Conservation (phyloP, 2,113 vertebrate species). For the Lophius piscatorius region DNA sequence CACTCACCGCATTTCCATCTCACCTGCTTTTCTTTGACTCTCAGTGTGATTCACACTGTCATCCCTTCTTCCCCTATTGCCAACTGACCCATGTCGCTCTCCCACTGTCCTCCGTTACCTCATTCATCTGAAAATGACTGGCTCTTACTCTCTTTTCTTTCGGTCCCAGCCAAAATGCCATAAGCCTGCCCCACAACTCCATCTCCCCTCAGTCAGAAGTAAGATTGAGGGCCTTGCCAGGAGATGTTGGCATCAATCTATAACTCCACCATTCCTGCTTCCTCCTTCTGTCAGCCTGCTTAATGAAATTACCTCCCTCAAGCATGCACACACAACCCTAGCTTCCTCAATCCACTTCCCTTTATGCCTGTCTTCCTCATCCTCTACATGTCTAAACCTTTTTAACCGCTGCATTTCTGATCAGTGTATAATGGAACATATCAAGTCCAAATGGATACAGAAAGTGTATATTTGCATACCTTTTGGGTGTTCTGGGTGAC, state of each 20-base stretch:
- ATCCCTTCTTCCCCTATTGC: slow-evolving; percentile 70
- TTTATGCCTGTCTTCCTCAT: slow-evolving; percentile 6
- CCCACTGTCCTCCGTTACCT: background rate
- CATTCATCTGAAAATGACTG: slow-evolving; percentile 27
- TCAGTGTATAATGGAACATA: slow-evolving; percentile 9
- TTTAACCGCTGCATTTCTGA: slow-evolving; percentile 19
- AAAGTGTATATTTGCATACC: background rate
- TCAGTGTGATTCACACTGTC: slow-evolving; percentile 59
- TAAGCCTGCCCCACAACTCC: slow-evolving; percentile 19
- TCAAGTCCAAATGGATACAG: slow-evolving; percentile 10
- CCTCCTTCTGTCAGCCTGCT: slow-evolving; percentile 71
- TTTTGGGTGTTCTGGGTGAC: slow-evolving; percentile 13
- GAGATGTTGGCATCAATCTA: slow-evolving; percentile 69
- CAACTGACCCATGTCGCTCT: slow-evolving; percentile 26
- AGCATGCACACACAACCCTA: slow-evolving; percentile 54
- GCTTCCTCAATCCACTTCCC: slow-evolving; percentile 60
- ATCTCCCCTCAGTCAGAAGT: slow-evolving; percentile 55
- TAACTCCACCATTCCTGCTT: slow-evolving; percentile 77
- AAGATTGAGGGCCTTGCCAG: slow-evolving; percentile 67
- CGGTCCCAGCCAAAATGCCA: slow-evolving; percentile 23
- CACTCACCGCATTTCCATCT: slow-evolving; percentile 56
- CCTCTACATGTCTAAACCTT: slow-evolving; percentile 17
- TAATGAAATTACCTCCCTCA: slow-evolving; percentile 73
- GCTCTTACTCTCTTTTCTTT: slow-evolving; percentile 24
- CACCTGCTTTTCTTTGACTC: slow-evolving; percentile 39